Evolutionary conservation across 2,113 vertebrate genomes (phyloP).

Genomic region (Dasyprocta punctata): DNA sequence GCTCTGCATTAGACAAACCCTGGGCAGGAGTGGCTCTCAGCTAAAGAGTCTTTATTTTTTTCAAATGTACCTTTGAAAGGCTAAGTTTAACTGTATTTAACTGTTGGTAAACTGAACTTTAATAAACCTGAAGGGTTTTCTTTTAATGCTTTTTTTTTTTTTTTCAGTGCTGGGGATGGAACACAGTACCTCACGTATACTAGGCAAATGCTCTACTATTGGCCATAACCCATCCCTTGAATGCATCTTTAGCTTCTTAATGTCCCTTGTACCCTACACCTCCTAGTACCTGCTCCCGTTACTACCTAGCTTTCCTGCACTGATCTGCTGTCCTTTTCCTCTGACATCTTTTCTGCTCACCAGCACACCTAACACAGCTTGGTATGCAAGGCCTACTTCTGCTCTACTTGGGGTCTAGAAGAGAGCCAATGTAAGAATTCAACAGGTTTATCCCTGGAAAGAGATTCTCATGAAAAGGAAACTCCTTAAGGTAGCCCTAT

Average conservation of each 20-base stretch:
- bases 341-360: background rate
- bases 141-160: background rate
- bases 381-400: constrained; percentile 15
- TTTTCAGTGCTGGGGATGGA: background rate
- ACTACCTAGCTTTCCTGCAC: background rate
- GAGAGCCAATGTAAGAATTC: constrained; percentile 11
- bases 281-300: background rate
- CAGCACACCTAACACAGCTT: background rate
- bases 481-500: background rate
- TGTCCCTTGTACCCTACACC: background rate
- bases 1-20: background rate
- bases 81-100: background rate
- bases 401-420: background rate
- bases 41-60: background rate
- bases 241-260: background rate
- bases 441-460: background rate
- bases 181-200: background rate
- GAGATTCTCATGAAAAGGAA: background rate
- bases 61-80: background rate
- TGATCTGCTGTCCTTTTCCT: background rate
- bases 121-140: background rate
- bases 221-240: background rate
- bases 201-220: background rate
- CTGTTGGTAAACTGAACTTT: background rate
- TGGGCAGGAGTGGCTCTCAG: background rate